Base-by-base conservation (phyloP, 2,888 invertebrate species). In the Ophioninae sp. region DNA sequence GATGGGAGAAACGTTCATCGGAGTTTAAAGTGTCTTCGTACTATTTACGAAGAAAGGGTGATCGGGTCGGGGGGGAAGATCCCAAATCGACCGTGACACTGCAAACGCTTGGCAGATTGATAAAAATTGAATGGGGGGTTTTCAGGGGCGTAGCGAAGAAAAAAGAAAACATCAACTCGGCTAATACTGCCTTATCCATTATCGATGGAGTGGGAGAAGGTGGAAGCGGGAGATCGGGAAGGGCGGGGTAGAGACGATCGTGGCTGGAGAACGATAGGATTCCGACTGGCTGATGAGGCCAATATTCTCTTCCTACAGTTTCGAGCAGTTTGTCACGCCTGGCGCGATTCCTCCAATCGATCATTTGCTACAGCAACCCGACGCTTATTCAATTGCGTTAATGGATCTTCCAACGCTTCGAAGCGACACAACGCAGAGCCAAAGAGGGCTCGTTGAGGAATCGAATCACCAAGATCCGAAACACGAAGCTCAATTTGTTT, bases 331-430 rank as follows among this genome's bases (percentile, higher is more conserved):
- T 56, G 79, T 79, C 75, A 65, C 61, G 70, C 69, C 23, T 21
- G 37, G 62, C 59, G 37, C 61, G 44, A 64, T 57, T 59, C 65
- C 21, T 77, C 61, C 81, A 67, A 77, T 81, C 76, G 65, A 72
- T 81, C 64, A 77, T 65, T 74, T 50, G 59, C 44, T 61, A 23
- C n/a, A 62, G 41, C 44, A 67, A 77, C 74, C 41, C 57, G 64
- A 83, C 37, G 65, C 50, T 82, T 61, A 68, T 82, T 76, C 65
- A 80, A 83, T 83, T 68, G 62, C 67, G 44, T 79, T 73, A 77
- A 77, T 79, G 57, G 82, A 70, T 20, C 61, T 70, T 67, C 61
- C 72, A 65, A 56, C 69, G 64, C 50, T n/a, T 17, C 61, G 62
- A 21, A 7, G 62, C 44, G 62, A 23, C 23, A 21, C 20, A 68